Evolutionary conservation across 2,113 vertebrate species (phyloP).

Genomic region (Tringa solitaria): DNA sequence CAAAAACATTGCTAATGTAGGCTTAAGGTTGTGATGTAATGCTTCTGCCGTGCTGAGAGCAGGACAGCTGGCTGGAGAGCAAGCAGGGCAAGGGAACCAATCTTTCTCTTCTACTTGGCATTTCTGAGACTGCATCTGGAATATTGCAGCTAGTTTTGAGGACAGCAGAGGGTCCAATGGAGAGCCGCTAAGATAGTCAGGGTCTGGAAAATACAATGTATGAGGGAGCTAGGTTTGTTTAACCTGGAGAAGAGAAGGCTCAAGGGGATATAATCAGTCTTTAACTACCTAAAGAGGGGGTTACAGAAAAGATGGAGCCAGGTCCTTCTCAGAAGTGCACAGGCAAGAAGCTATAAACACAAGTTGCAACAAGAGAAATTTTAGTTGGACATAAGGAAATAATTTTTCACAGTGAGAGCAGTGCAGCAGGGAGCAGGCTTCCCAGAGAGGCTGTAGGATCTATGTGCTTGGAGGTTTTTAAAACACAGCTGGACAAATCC

Average conservation of each 20-base stretch:
- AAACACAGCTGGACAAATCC: not conserved
- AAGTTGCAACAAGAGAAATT: not conserved
- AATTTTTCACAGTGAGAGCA: not conserved
- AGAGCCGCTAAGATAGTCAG: not conserved
- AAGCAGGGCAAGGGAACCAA: not conserved
- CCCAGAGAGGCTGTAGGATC: not conserved
- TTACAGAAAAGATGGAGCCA: not conserved
- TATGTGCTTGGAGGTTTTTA: not conserved
- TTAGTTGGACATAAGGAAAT: not conserved
- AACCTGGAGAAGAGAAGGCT: not conserved
- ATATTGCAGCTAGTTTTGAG: not conserved
- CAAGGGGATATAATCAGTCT: not conserved
- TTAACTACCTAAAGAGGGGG: not conserved
- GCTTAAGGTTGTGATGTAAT: not conserved
- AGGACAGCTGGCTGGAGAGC: not conserved
- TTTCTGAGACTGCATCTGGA: not conserved
- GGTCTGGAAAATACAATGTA: accelerated
- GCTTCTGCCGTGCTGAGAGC: not conserved
- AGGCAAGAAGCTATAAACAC: not conserved
- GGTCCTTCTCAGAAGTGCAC: not conserved
- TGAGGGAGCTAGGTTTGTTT: not conserved
- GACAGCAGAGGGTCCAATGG: not conserved
- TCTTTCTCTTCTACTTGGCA: not conserved
- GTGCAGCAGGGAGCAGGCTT: not conserved
- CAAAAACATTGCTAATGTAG: not conserved